Percentiles rank a stretch among this genome's conserved stretches.
These are phyloP conservation scores for Tinea semifulvella DNA, from an alignment of 2,888 invertebrate species.

Conservation along the genomic window DNA sequence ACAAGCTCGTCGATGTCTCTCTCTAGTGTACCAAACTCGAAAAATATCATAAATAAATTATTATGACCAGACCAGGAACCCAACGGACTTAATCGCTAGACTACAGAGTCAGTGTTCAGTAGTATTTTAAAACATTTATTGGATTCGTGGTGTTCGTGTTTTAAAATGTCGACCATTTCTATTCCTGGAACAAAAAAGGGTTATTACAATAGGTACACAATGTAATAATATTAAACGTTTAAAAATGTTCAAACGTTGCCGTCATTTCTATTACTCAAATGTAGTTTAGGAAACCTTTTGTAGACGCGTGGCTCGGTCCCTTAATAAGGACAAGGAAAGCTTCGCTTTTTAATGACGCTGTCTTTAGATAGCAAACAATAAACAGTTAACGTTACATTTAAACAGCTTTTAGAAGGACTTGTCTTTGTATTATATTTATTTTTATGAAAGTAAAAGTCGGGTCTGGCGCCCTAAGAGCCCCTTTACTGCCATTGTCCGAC, in stretches of 20 bases:
- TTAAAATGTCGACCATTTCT: background rate
- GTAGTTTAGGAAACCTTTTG: slow-evolving; percentile 12
- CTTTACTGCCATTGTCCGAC: background rate
- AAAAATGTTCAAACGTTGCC: background rate
- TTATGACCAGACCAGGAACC: too few species aligned
- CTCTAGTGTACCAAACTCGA: too few species aligned
- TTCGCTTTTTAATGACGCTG: slow-evolving; percentile 32
- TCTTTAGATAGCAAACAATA: slow-evolving; percentile 38
- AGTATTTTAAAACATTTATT: too few species aligned
- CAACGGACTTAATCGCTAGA: too few species aligned
- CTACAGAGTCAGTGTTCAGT: too few species aligned
- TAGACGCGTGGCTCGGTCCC: slow-evolving; percentile 30
- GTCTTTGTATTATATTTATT: background rate
- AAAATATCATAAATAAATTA: too few species aligned
- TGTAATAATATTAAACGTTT: background rate
- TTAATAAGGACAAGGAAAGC: slow-evolving; percentile 22
- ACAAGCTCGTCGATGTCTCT: too few species aligned
- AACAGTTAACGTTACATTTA: slow-evolving; percentile 18
- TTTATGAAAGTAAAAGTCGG: slow-evolving; percentile 9
- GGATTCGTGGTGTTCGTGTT: too few species aligned
- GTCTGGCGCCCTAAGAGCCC: slow-evolving; percentile 6
- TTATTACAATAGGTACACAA: background rate
- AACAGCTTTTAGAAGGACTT: slow-evolving; percentile 10
- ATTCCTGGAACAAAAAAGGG: background rate
- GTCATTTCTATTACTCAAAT: slow-evolving; percentile 1